These are phyloP conservation scores for Sula dactylatra DNA, from an alignment of 2,113 vertebrate genomes.

Conservation along the genomic window DNA sequence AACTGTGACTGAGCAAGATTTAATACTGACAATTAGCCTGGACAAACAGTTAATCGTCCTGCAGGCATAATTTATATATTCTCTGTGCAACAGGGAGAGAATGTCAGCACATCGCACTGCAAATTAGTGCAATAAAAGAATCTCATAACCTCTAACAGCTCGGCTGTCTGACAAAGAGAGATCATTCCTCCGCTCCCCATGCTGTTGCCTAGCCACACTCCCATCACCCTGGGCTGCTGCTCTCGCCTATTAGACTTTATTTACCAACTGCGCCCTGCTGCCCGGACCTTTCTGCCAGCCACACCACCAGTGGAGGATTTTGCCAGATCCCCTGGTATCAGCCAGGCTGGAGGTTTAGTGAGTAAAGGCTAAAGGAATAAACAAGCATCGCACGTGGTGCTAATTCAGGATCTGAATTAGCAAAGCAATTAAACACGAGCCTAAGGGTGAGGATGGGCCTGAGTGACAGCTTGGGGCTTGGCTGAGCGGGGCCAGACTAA, in stretches of 20 bases:
- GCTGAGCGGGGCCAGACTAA: background rate
- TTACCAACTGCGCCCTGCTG: background rate
- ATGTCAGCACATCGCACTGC: constrained; percentile 17
- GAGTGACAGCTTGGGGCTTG: background rate
- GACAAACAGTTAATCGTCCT: constrained; percentile 71
- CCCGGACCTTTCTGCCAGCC: background rate
- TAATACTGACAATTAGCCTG: constrained; percentile 74
- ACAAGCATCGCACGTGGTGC: background rate
- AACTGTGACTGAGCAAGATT: constrained; percentile 73
- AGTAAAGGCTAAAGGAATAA: background rate
- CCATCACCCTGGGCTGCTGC: constrained; percentile 29
- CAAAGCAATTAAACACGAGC: background rate
- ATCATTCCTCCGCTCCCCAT: constrained; percentile 55
- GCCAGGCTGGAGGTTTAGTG: background rate
- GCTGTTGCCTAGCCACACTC: constrained; percentile 57
- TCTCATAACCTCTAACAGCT: constrained; percentile 50
- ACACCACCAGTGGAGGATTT: background rate
- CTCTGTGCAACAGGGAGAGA: constrained; percentile 57
- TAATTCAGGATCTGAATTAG: background rate
- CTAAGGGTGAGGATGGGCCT: background rate
- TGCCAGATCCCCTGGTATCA: background rate
- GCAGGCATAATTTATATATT: constrained; percentile 69
- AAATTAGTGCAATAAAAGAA: constrained; percentile 60
- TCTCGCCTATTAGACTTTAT: background rate
- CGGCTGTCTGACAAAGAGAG: constrained; percentile 62